These are phyloP conservation scores for Brachionus rotundiformis DNA, from an alignment of 1,140 invertebrate genomes.

Conservation along the genomic window DNA sequence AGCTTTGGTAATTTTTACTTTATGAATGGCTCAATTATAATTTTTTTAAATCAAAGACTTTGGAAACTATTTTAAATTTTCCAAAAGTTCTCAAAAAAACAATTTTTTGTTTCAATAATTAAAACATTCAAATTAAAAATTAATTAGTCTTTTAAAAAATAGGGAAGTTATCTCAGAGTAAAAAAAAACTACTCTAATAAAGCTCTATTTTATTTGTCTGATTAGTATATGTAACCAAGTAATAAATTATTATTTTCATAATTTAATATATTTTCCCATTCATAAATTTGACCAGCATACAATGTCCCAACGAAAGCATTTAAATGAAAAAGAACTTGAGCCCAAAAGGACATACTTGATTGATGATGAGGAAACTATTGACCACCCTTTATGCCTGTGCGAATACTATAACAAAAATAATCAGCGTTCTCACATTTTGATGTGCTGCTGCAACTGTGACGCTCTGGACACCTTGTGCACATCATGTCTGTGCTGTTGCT, in stretches of 20 bases:
- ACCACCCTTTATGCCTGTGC: conserved; percentile 38
- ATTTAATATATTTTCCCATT: neutral
- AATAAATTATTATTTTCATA: neutral
- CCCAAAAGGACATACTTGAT: neutral
- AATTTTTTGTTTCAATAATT: no score
- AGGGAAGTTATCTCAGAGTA: no score
- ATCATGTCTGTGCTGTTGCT: conserved; percentile 11
- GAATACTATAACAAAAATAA: conserved; percentile 44
- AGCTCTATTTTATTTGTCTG: neutral
- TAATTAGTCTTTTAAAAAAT: no score
- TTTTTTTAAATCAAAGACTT: no score
- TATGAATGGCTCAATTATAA: no score
- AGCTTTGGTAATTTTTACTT: no score
- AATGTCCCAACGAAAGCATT: neutral
- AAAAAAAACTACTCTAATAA: neutral
- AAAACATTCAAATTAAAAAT: no score
- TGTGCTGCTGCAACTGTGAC: conserved; percentile 50
- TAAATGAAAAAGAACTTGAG: neutral
- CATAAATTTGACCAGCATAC: neutral
- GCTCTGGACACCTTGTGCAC: conserved; percentile 38
- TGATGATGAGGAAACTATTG: neutral
- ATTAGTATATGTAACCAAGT: neutral
- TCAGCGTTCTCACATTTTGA: conserved; percentile 21
- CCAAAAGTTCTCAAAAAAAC: no score
- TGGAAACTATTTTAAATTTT: no score